These are phyloP conservation scores for Accipiter superciliosus DNA, from an alignment of 2,797 vertebrate species.

Conservation along the genomic window DNA sequence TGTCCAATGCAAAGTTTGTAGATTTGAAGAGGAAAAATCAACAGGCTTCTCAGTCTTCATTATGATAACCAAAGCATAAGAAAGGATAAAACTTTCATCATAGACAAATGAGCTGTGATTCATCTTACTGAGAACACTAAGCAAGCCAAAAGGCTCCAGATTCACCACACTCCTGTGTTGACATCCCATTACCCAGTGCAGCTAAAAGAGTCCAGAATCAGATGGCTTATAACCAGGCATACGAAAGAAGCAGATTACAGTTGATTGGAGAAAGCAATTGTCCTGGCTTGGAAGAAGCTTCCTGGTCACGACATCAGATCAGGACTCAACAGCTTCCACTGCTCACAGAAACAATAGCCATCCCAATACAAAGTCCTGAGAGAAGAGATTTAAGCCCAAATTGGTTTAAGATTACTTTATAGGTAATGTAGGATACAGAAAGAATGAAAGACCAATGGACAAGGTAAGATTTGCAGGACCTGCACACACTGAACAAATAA, in stretches of 20 bases:
- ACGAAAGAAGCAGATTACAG: background rate
- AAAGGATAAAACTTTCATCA: background rate
- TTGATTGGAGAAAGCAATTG: background rate
- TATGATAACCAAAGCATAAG: background rate
- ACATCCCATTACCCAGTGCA: background rate
- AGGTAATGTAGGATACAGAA: background rate
- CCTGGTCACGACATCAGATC: background rate
- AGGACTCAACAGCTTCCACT: background rate
- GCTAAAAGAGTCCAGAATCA: background rate
- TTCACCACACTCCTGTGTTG: background rate
- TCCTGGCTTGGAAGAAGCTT: background rate
- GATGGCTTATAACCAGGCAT: fast-evolving
- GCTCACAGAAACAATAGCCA: background rate
- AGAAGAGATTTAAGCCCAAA: background rate
- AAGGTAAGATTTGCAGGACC: background rate
- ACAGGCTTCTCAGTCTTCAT: background rate
- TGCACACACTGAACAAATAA: fast-evolving
- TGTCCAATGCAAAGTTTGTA: background rate
- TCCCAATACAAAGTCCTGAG: background rate
- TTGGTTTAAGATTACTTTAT: background rate
- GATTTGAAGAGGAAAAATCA: background rate
- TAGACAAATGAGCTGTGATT: background rate
- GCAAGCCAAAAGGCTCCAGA: background rate
- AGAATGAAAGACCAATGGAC: background rate
- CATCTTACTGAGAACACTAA: background rate